Evolutionary conservation across 2,797 vertebrate genomes (phyloP), one percentile per base, ranked within the genome.

Genomic region (Podarcis siculus): DNA sequence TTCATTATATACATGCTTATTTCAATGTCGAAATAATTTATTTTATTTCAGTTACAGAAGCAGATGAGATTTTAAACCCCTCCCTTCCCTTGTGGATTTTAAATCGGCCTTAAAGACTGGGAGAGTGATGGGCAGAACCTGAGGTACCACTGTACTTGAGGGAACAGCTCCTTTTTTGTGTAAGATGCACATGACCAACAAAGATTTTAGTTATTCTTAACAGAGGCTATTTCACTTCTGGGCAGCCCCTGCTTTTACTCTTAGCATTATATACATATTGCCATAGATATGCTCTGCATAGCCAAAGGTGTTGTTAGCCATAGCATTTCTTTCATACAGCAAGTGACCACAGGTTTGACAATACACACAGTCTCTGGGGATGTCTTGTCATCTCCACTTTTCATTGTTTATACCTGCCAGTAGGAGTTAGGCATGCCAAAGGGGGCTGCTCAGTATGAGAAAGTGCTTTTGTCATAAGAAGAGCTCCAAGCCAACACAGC

Each of bases 381-480:
- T 6, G 25, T 25, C 37, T 61, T 64, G 8, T 64, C 9, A 35
- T 73, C 12, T 82, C 39, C 10, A 30, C 64, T 77, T 71, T 87
- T 27, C 42, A 88, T 39, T 89, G n/a, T 66, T 83, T 78, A 0
- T 12, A 77, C 81, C 83, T 92, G 91, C 91, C 90, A 85, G 25
- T 55, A 37, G 39, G 73, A 87, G 4, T 86, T 93, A 66, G 49
- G 87, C 42, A 61, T 42, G 17, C 83, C 79, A 89, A 80, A 49
- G 79, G 71, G 25, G 39, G 55, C 30, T 89, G 23, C 55, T 67
- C 39, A 66, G 9, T 86, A 45, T 4, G 69, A 32, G 82, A 49
- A 84, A 80, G 76, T 49, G 19, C n/a, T 19, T 92, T 91, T 90
- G 83, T 66, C 45, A 42, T 89, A 85, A 94, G 77, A 92, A 91